Evolutionary conservation across 2,113 vertebrate genomes (phyloP), one percentile per base, ranked within the genome.

Genomic region (Gobio gobio): DNA sequence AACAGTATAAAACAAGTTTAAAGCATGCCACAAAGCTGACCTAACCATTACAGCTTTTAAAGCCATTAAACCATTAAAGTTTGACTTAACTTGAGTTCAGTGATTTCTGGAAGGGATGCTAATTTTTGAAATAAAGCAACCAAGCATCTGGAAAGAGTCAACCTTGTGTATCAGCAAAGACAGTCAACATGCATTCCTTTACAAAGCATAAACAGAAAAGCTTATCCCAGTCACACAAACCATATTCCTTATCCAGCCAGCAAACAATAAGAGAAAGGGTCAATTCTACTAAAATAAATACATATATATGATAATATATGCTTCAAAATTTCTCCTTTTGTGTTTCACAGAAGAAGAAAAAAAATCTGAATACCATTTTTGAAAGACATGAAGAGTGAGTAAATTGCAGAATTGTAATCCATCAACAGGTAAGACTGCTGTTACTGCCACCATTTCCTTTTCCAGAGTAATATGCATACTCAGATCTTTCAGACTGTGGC

Each of bases 91-190:
- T 36, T n/a, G 20, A 10, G 18, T 13, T 78, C 51, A 58, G 51
- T 54, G 49, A 56, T 56, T 76, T 26, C 26, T 56, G 29, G 4
- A 78, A 78, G 51, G 33, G 51, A 36, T 56, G 26, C 16, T 40
- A n/a, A 59, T 58, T 51, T 78, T 58, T 78, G 2, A 78, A 78
- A 58, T 40, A 58, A 10, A 78, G 26, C 29, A 77, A 56, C 3
- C 9, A 76, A 26, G 58, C 75, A 78, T 78, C 75, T 78, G 51
- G 74, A 56, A 36, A 78, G 10, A 36, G 58, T 78, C 75, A 40
- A 8, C 29, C 51, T 12, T n/a, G 51, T 58, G 33, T 20, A 58
- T 78, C 51, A 78, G 18, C 54, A 78, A 2, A 33, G 20, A 58
- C 49, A 56, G 75, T 56, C 51, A 77, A 40, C 18, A 56, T 22